phyloP scores from a whole-genome alignment of 2,113 vertebrate species.

The Prunella himalayana region DNA sequence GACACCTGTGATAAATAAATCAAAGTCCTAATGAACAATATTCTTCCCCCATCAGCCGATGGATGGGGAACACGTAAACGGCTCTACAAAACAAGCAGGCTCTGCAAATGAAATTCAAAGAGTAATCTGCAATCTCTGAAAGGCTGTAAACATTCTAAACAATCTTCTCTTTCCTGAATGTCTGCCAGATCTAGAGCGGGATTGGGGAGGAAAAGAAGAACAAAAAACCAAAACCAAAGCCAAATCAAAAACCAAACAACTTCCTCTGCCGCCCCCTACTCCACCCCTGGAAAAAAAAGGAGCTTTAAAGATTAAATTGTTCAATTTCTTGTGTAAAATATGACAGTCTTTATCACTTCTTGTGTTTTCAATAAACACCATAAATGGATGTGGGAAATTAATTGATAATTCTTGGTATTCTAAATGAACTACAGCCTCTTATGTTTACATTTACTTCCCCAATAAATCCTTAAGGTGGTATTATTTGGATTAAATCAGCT shows the following conservation, averaged over 20 bases:
- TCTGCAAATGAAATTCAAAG: not conserved
- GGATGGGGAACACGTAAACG: not conserved
- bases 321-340: not conserved
- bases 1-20: not conserved
- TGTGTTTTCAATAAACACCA: not conserved
- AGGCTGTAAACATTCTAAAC: not conserved
- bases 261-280: fast-evolving
- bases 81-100: not conserved
- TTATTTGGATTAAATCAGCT: not conserved
- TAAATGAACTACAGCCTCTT: not conserved
- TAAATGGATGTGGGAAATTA: not conserved
- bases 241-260: not conserved
- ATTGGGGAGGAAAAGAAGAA: not conserved
- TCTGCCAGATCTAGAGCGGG: not conserved
- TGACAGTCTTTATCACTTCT: not conserved
- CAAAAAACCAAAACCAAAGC: not conserved
- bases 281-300: not conserved
- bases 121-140: not conserved
- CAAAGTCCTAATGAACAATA: not conserved
- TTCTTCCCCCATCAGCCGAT: not conserved
- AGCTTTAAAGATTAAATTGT: not conserved
- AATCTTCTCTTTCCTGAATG: not conserved
- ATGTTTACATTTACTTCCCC: not conserved
- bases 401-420: not conserved
- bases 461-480: not conserved